Base-by-base conservation (phyloP, 2,113 vertebrate genomes). In the Pleuronectes platessa region DNA sequence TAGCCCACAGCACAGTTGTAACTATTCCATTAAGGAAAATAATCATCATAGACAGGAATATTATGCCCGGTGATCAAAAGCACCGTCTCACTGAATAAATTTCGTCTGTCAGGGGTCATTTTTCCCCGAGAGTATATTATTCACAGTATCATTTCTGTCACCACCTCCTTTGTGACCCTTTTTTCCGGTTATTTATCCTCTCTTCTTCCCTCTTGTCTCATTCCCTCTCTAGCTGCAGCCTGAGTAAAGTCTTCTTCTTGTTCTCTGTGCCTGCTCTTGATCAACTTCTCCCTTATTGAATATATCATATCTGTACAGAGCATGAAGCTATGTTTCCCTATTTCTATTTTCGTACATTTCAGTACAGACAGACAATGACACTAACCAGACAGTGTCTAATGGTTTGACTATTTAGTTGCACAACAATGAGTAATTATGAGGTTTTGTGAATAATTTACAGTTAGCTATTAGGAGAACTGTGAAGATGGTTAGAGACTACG, bases 61-160 rank as follows among this genome's bases (percentile, higher is more conserved):
- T 61, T 49, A 71, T 65, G 15, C 4, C 61, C 26, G 37, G 37
- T 68, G 23, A 69, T 67, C 42, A 66, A 71, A 82, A 71, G 61
- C 24, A 58, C 14, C 47, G 71, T 51, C 42, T 55, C 51, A 27
- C 15, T 26, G 51, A 51, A 67, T 71, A 53, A 66, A 54, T 63
- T 70, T 69, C n/a, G 70, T 72, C 51, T n/a, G 60, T 54, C 51
- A 54, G n/a, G 51, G 51, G 51, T 54, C 18, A 60, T 42, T 42
- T 42, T 42, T 42, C 40, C 40, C 40, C 2, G 14, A 51, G 47
- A 51, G 47, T 51, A 51, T 72, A 72, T 64, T 56, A 54, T 63
- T 76, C 62, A 61, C 5, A 56, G 45, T 35, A 59, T 68, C 47
- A 74, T 77, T 65, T 76, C 61, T 82, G n/a, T 76, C 45, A 68